phyloP scores from a whole-genome alignment of 2,113 vertebrate species.

The Dissostichus mawsoni region DNA sequence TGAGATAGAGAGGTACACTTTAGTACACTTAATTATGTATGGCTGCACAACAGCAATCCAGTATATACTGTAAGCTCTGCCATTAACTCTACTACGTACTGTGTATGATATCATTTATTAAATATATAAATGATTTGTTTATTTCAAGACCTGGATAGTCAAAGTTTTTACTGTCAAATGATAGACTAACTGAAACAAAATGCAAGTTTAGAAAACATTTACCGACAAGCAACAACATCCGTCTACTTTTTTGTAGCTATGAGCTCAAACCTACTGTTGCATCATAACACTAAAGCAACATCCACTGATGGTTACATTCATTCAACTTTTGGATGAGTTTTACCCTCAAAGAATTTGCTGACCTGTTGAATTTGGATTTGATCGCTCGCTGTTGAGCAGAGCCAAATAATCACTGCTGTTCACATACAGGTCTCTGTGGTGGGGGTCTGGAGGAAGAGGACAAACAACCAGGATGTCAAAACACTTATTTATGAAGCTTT shows the following conservation, averaged over 20 bases:
- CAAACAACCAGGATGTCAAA: neutral
- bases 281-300: neutral
- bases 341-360: slow-evolving; percentile 16
- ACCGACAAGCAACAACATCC: neutral
- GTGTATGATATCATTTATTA: neutral
- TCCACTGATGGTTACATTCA: neutral
- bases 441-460: slow-evolving; percentile 84
- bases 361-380: slow-evolving; percentile 89
- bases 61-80: neutral
- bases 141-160: neutral
- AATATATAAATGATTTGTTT: neutral
- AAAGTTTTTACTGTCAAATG: neutral
- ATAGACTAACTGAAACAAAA: neutral
- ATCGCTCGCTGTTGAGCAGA: slow-evolving; percentile 88
- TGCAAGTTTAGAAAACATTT: neutral
- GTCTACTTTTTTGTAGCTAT: neutral
- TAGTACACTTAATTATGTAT: neutral
- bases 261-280: neutral
- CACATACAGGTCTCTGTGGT: slow-evolving; percentile 90
- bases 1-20: slow-evolving; percentile 55
- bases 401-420: slow-evolving; percentile 92
- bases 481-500: neutral
- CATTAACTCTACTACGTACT: no score
- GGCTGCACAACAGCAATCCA: neutral
- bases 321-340: neutral